Conservation (phyloP, 53 echinoderm and acorn worm species). For the Arbacia lixula region DNA sequence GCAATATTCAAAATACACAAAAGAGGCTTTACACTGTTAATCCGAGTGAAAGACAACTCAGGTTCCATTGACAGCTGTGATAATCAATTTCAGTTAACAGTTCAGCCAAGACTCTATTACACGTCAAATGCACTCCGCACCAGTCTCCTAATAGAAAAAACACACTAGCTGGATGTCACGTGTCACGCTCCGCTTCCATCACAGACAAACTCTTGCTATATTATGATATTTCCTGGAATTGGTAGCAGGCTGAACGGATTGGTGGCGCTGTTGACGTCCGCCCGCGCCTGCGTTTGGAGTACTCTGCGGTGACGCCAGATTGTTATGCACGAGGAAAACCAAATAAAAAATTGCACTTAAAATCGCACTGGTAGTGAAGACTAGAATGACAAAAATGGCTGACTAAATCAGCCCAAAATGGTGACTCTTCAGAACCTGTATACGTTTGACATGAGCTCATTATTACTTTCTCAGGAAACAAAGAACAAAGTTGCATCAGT, state of each 20-base stretch:
- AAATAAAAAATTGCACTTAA: constrained; percentile 63
- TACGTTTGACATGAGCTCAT: constrained; percentile 20
- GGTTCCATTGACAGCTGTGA: constrained; percentile 40
- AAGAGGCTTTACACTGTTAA: constrained; percentile 59
- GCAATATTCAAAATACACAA: constrained; percentile 86
- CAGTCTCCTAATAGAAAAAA: not conserved
- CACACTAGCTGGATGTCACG: not conserved
- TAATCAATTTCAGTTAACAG: constrained; percentile 50
- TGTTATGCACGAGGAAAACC: constrained; percentile 50
- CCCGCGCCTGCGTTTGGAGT: not conserved
- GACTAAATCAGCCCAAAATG: not conserved
- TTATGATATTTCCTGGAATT: constrained; percentile 4
- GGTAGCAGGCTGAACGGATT: constrained; percentile 14
- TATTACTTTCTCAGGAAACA: constrained; percentile 38
- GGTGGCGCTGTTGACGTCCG: not conserved
- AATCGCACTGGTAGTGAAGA: constrained; percentile 52
- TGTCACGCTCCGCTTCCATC: not conserved
- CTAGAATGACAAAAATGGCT: no score
- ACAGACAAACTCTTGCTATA: not conserved
- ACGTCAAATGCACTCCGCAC: constrained; percentile 39
- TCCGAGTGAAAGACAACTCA: constrained; percentile 63
- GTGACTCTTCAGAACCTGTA: not conserved
- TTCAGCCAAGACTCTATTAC: constrained; percentile 59
- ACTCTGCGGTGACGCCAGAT: not conserved
- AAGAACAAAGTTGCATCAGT: constrained; percentile 42